Percentiles rank a stretch among this genome's conserved stretches.
phyloP scores from a whole-genome alignment of 2,113 vertebrate species.

The Sigmodon hispidus region DNA sequence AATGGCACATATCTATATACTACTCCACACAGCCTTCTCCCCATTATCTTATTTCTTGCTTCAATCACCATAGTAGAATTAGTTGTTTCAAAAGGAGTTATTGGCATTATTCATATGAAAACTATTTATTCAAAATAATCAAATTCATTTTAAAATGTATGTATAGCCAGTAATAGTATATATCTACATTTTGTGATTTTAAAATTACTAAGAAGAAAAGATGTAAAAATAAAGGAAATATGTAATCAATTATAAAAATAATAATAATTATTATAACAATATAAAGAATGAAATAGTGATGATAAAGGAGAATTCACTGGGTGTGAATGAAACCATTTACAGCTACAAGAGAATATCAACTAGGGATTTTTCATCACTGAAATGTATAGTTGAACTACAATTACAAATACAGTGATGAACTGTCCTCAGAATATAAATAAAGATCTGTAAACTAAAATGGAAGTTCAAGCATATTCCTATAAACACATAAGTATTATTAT shows the following conservation, averaged over 20 bases:
- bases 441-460: not conserved
- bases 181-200: not conserved
- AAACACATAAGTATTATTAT: not conserved
- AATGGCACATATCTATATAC: not conserved
- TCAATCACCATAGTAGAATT: not conserved
- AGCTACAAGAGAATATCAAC: not conserved
- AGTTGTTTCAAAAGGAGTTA: not conserved
- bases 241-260: not conserved
- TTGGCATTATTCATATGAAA: not conserved
- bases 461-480: not conserved
- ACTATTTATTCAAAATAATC: not conserved
- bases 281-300: not conserved
- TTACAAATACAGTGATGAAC: not conserved
- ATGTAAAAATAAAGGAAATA: not conserved
- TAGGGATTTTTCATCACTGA: not conserved
- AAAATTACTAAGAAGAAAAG: not conserved
- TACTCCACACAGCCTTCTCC: not conserved
- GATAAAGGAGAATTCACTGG: not conserved
- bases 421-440: not conserved
- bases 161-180: not conserved
- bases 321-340: not conserved
- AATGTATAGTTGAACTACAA: not conserved
- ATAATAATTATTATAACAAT: not conserved
- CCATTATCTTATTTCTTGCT: not conserved
- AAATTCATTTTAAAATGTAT: not conserved